A percentile compares a stretch with the other conserved stretches of the same genome.
Evolutionary conservation across 2,113 vertebrate species (phyloP).

Genomic region (Corvus moneduloides): DNA sequence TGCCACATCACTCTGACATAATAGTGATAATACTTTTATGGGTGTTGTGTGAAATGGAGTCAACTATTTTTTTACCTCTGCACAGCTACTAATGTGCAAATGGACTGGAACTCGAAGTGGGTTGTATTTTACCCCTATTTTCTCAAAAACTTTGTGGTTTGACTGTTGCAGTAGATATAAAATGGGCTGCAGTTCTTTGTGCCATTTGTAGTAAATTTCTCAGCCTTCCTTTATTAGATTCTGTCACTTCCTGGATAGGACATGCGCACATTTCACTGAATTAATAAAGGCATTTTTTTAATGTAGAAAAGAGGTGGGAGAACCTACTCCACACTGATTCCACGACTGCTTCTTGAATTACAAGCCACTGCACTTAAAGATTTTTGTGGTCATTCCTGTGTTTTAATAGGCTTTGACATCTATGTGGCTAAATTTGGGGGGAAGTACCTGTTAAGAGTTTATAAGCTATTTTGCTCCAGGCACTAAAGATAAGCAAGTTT

Average conservation of each 20-base stretch:
- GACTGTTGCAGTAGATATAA: background rate
- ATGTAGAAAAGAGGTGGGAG: background rate
- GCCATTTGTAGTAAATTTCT: background rate
- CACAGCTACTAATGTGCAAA: background rate
- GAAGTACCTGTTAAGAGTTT: background rate
- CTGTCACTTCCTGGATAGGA: background rate
- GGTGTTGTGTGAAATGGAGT: background rate
- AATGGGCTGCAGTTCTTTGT: background rate
- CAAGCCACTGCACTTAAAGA: background rate
- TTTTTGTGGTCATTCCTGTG: background rate
- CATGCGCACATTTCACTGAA: background rate
- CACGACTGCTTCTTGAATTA: background rate
- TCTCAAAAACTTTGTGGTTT: background rate
- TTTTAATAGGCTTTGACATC: background rate
- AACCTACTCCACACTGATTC: background rate
- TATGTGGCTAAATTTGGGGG: background rate
- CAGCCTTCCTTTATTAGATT: background rate
- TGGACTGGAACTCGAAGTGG: accelerated
- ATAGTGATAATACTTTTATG: background rate
- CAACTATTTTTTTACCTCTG: background rate
- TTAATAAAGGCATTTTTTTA: background rate
- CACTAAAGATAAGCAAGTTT: background rate
- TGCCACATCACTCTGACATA: background rate
- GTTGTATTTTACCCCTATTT: background rate
- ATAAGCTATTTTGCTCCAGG: background rate